These are phyloP conservation scores for Brachyhypopomus occidentalis DNA, from an alignment of 2,113 vertebrate genomes.

Conservation along the genomic window DNA sequence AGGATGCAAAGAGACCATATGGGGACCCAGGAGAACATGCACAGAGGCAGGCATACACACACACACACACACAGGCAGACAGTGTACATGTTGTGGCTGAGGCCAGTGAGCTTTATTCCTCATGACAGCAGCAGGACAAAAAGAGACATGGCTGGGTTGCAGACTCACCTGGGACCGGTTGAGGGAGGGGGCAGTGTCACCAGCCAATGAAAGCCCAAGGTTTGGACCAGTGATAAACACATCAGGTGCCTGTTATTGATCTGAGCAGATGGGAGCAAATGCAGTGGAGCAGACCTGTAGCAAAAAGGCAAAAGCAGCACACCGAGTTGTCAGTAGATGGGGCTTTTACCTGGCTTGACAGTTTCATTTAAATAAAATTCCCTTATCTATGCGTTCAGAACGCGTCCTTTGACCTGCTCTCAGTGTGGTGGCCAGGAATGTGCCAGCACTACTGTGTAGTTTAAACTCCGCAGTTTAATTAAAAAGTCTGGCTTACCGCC, in stretches of 20 bases:
- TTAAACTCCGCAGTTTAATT: conserved; percentile 25
- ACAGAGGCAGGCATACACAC: background rate
- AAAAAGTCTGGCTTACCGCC: conserved; percentile 13
- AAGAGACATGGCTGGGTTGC: conserved; percentile 8
- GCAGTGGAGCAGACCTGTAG: too few relatives aligned
- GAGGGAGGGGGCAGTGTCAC: background rate
- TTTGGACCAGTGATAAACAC: background rate
- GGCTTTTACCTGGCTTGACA: background rate
- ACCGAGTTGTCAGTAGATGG: background rate
- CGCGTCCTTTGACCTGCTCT: background rate
- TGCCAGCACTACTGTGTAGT: background rate
- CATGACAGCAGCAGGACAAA: conserved; percentile 39
- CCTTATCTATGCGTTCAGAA: background rate
- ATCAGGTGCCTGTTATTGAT: background rate
- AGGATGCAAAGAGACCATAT: conserved; percentile 15
- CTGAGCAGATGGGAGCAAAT: background rate
- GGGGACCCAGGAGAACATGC: conserved; percentile 27
- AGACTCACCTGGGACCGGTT: background rate
- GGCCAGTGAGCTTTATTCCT: conserved; percentile 39
- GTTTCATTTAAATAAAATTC: background rate
- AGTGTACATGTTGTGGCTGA: conserved; percentile 47
- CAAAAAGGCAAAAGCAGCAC: background rate
- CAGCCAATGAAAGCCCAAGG: too few relatives aligned
- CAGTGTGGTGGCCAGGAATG: background rate
- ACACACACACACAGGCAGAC: background rate